These are phyloP conservation scores for Hesperia comma DNA, from an alignment of 2,888 invertebrate species.

Conservation along the genomic window DNA sequence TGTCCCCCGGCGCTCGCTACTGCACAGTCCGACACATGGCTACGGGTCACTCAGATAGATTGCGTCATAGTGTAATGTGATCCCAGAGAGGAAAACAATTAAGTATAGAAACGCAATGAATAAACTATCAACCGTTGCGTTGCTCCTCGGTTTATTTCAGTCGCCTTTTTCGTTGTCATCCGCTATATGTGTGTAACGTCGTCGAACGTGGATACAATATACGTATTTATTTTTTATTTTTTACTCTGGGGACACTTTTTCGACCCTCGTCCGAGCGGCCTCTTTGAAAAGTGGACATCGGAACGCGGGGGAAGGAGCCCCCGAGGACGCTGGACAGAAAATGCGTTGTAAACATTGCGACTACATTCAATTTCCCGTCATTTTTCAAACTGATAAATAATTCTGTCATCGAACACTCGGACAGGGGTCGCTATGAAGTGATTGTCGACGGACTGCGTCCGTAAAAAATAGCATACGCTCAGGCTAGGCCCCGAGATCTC, in stretches of 20 bases:
- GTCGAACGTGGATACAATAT: constrained; percentile 76
- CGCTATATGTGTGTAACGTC: constrained; percentile 71
- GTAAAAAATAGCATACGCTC: constrained; percentile 82
- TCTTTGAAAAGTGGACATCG: constrained; percentile 84
- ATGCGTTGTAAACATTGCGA: constrained; percentile 85
- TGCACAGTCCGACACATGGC: constrained; percentile 58
- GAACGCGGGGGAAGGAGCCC: constrained; percentile 83
- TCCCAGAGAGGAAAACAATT: constrained; percentile 76
- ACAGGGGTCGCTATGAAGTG: constrained; percentile 84
- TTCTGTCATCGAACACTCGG: constrained; percentile 84
- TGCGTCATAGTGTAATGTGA: constrained; percentile 71
- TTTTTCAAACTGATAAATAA: constrained; percentile 86
- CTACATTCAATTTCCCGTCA: constrained; percentile 85
- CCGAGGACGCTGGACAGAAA: constrained; percentile 81
- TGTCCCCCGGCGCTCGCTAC: constrained; percentile 50
- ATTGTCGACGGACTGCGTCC: constrained; percentile 80
- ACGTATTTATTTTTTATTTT: constrained; percentile 80
- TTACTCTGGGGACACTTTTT: constrained; percentile 83
- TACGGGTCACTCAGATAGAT: constrained; percentile 77
- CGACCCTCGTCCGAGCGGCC: constrained; percentile 84
- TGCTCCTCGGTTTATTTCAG: constrained; percentile 59
- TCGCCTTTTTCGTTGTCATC: constrained; percentile 75
- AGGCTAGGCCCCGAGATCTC: constrained; percentile 61
- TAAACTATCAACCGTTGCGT: constrained; percentile 67
- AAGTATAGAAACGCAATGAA: constrained; percentile 70